Conservation (phyloP, 2,113 vertebrate species). For the Periophthalmodon schlosseri region DNA sequence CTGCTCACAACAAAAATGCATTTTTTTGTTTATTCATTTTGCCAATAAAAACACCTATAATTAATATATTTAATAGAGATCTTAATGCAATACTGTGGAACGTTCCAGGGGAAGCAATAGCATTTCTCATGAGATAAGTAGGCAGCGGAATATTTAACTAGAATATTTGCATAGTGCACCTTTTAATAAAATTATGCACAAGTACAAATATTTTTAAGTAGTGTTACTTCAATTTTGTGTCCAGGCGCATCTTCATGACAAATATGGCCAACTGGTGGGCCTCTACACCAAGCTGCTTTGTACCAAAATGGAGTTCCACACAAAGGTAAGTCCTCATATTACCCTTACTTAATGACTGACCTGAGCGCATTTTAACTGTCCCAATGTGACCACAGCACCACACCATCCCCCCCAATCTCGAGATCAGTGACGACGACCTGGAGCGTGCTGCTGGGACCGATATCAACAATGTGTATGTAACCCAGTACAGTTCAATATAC, state of each 20-base stretch:
- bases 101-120: too few species aligned
- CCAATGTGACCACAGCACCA: conserved; percentile 76
- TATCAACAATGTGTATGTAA: conserved; percentile 93
- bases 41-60: too few species aligned
- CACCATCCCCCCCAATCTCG: conserved; percentile 88
- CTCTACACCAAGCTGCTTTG: conserved; percentile 87
- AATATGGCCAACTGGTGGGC: conserved; percentile 88
- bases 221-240: conserved; percentile 11
- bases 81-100: too few species aligned
- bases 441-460: conserved; percentile 91
- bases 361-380: not conserved
- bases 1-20: too few species aligned
- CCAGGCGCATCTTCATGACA: conserved; percentile 87
- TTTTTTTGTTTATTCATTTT: too few species aligned
- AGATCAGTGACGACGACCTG: conserved; percentile 88
- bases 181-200: too few species aligned
- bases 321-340: conserved; percentile 77
- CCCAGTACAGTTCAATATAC: not conserved
- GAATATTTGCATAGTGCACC: too few species aligned
- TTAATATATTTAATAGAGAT: too few species aligned
- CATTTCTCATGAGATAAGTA: too few species aligned
- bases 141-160: too few species aligned
- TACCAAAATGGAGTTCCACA: conserved; percentile 92
- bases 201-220: not conserved
- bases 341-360: not conserved